phyloP scores from a whole-genome alignment of 2,113 vertebrate genomes.

The Toxotes jaculatrix region DNA sequence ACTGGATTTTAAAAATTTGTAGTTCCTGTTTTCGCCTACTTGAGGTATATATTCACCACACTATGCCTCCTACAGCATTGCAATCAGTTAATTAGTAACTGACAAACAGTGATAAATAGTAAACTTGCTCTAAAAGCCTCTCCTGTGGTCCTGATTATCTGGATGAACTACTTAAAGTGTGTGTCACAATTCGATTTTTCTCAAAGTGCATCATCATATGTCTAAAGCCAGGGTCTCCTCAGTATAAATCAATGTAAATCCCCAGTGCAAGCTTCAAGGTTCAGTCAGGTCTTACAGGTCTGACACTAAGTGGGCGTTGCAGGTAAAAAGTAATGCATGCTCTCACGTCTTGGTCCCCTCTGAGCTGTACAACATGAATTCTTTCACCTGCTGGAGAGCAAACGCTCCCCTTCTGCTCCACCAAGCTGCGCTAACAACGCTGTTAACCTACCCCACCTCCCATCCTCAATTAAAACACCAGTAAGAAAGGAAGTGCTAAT shows the following conservation, averaged over 20 bases:
- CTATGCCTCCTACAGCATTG: not conserved
- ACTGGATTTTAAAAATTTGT: not conserved
- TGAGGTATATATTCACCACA: not conserved
- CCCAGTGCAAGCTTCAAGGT: not conserved
- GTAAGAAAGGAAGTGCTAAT: slow-evolving; percentile 50
- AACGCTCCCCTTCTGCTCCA: not conserved
- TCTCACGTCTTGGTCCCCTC: slow-evolving; percentile 41
- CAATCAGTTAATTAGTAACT: not conserved
- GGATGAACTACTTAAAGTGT: not conserved
- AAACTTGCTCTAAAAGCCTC: not conserved
- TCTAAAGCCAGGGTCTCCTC: not conserved
- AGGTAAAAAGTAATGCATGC: slow-evolving; percentile 57
- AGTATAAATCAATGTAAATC: slow-evolving; percentile 11
- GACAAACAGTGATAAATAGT: not conserved
- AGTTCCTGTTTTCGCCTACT: not conserved
- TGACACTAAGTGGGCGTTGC: slow-evolving; percentile 33
- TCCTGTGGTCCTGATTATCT: not conserved
- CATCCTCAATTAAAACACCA: slow-evolving; percentile 40
- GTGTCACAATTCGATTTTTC: not conserved
- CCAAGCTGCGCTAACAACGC: slow-evolving; percentile 45
- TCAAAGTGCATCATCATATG: not conserved
- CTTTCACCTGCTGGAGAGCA: slow-evolving; percentile 19
- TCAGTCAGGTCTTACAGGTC: not conserved
- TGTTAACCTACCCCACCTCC: slow-evolving; percentile 58
- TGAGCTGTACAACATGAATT: slow-evolving; percentile 34